Conservation (phyloP, 2,113 vertebrate species). For the Anolis sagrei region DNA sequence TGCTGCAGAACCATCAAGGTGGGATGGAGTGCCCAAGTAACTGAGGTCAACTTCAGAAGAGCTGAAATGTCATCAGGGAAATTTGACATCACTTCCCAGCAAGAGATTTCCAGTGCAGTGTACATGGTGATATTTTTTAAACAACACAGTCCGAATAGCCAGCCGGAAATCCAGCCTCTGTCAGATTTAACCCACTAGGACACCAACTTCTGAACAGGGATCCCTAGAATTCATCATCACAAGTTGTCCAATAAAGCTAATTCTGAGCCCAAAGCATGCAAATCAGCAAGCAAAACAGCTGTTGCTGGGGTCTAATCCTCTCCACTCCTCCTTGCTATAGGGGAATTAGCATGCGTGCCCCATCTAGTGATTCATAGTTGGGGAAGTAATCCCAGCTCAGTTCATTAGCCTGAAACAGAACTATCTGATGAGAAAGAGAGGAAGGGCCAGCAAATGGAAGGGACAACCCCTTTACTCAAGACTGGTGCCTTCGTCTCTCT, state of each 20-base stretch:
- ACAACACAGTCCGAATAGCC: neutral
- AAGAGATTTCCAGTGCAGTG: too few relatives aligned
- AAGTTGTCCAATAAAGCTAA: constrained; percentile 2
- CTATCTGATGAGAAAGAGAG: neutral
- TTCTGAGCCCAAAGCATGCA: constrained; percentile 8
- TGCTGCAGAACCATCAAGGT: neutral
- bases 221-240: neutral
- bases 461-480: neutral
- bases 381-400: constrained; percentile 33
- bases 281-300: constrained; percentile 13
- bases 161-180: neutral
- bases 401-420: constrained; percentile 19
- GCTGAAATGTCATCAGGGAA: neutral
- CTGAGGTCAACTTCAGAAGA: neutral
- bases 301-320: constrained; percentile 10
- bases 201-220: neutral
- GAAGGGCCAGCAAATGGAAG: neutral
- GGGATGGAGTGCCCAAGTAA: neutral
- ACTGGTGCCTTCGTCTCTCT: neutral
- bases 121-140: neutral
- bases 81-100: neutral
- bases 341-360: neutral
- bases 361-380: constrained; percentile 1
- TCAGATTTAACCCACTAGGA: neutral
- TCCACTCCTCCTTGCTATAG: neutral